A percentile compares a stretch with the other conserved stretches of the same genome.
Evolutionary conservation across 64 coral and sea anemone genomes (phyloP).

Genomic region (Hydrozoanthus tunicans): DNA sequence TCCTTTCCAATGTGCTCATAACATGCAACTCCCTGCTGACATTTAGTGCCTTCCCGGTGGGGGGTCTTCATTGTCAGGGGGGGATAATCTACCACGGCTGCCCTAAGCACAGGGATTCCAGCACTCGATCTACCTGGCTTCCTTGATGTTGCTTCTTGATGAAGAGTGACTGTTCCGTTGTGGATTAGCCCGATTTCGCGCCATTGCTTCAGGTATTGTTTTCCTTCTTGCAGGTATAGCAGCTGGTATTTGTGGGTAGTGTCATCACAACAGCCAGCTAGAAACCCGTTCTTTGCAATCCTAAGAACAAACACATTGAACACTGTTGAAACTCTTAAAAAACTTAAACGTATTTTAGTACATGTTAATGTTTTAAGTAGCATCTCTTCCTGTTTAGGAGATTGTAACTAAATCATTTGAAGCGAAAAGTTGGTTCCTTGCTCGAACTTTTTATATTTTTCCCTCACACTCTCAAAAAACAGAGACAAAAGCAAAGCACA

Average conservation of each 20-base stretch:
- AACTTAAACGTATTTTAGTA: neutral
- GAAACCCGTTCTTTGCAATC: neutral
- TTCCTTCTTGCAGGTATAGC: constrained; percentile 70
- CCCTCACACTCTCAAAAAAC: too few relatives aligned
- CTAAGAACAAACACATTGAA: neutral
- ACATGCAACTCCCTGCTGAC: constrained; percentile 71
- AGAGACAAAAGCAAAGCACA: too few relatives aligned
- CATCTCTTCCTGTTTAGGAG: neutral
- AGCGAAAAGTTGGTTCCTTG: too few relatives aligned
- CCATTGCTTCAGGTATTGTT: constrained; percentile 51
- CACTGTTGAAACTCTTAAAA: neutral
- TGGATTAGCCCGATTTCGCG: constrained; percentile 52
- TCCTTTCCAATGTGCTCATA: constrained; percentile 38
- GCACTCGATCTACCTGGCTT: neutral
- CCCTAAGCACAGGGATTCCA: constrained; percentile 44
- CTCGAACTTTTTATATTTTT: too few relatives aligned
- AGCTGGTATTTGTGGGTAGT: constrained; percentile 55
- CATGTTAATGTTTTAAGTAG: neutral
- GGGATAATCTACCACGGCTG: constrained; percentile 90
- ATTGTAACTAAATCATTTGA: neutral
- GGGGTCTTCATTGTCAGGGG: constrained; percentile 84
- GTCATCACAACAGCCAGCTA: neutral
- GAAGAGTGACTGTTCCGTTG: constrained; percentile 56
- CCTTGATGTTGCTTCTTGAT: constrained; percentile 9
- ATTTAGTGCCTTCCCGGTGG: constrained; percentile 42